Evolutionary conservation across 2,888 invertebrate genomes (phyloP), one percentile per base, ranked within the genome.

Genomic region (Holacanthella duospinosa): DNA sequence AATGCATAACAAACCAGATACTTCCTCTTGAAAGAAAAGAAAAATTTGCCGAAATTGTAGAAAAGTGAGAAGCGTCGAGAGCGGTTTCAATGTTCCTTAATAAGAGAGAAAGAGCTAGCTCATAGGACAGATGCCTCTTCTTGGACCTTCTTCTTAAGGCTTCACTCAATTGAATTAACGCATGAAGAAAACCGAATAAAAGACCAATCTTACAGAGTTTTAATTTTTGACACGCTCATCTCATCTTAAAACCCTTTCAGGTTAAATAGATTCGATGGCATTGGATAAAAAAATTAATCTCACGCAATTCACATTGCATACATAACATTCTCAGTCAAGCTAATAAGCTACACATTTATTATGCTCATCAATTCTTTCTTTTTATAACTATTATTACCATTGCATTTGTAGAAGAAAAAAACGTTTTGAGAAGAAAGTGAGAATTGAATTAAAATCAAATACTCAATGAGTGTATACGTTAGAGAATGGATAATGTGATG

Each of bases 151-250:
- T 48, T 48, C 16, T 48, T 48, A 48, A 48, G 12, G 48, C 21
- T 48, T 48, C 48, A 48, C 12, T 48, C 16, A 48, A 48, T 48
- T 48, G 48, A 48, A 48, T 48, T 48, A 48, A 21, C 19, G 19
- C 21, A 4, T 21, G 48, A 21, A 9, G 12, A 48, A n/a, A 48
- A 21, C 19, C 12, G 12, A 21, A 48, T 4, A 48, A 9, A 21
- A 21, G n/a, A 21, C 12, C 19, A n/a, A 48, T 21, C n/a, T 21
- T 21, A n/a, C 48, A 48, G 21, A 4, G 36, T 48, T 48, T 48
- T 48, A 48, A 48, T 48, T 48, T 48, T 21, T 48, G 48, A 48
- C 48, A 48, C 48, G 48, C 48, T 48, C 48, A 48, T 36, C 36
- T 36, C 16, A 6, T 36, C 36, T 16, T n/a, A n/a, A n/a, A n/a